Evolutionary conservation across 1,140 invertebrate genomes (phyloP), one percentile per base, ranked within the genome.

Genomic region (Hylaeus volcanicus): DNA sequence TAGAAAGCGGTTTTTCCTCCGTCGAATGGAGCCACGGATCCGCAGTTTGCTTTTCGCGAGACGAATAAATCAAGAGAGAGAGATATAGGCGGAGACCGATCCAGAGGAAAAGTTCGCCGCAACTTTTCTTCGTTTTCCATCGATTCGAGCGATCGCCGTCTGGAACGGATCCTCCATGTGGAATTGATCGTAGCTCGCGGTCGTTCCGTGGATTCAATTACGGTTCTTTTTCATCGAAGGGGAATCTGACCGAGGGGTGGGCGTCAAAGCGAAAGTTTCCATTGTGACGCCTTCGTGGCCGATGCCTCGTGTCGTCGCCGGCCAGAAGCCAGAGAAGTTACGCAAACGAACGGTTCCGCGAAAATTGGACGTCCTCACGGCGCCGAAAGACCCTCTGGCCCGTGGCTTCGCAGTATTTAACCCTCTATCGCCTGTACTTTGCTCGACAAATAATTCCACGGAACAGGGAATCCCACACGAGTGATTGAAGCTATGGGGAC

Each of bases 61-160:
- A 75, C 79, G 79, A 77, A 81, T 86, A 86, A 86, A 86, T 86
- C 72, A 79, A 86, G 76, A 76, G 83, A 76, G 83, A 48, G 70
- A 69, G 14, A 83, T 37, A 1, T 5, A n/a, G 12, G 65, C 14
- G 43, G 39, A 37, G 39, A 45, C 45, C 45, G 66, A 51, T 43
- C 43, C 41, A n/a, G 45, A 48, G 37, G 51, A 48, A 68, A 81
- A 74, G 74, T 86, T 86, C 12, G 39, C 26, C 9, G 2, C 0
- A 80, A 80, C 79, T 75, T 69, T 66, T n/a, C 48, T 55, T 53
- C 69, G n/a, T 45, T 78, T 51, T 48, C 26, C 37, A 80, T 74
- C 71, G 78, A 74, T 80, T 53, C 63, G 70, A 41, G 2, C 72
- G 58, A 79, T 79, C 77, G 63, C 39, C 45, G 72, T 74, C 79